Evolutionary conservation across 1,140 invertebrate genomes (phyloP).

Genomic region (Cheumatopsyche charites): DNA sequence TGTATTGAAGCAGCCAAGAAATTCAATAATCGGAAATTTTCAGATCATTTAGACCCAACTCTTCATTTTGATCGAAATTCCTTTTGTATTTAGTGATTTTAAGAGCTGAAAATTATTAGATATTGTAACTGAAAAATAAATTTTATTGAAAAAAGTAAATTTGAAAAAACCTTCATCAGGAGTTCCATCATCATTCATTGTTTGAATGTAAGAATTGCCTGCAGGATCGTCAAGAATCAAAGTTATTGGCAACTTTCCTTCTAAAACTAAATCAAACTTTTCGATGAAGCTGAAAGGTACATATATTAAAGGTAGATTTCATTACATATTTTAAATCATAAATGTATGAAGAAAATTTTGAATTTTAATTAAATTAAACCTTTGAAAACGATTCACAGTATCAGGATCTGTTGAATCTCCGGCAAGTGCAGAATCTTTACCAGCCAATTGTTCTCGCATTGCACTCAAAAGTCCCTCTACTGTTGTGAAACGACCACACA

Average conservation of each 20-base stretch:
- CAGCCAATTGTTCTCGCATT: slow-evolving; percentile 71
- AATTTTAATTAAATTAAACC: slow-evolving; percentile 35
- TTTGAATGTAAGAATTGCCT: slow-evolving; percentile 96
- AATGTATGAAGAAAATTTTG: not conserved
- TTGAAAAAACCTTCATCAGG: slow-evolving; percentile 63
- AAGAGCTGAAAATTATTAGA: slow-evolving; percentile 61
- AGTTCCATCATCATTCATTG: slow-evolving; percentile 73
- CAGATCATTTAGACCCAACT: slow-evolving; percentile 96
- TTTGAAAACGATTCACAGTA: slow-evolving; percentile 62
- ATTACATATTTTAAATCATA: not conserved
- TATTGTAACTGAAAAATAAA: slow-evolving; percentile 13
- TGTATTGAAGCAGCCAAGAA: too few relatives aligned
- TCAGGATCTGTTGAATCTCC: slow-evolving; percentile 74
- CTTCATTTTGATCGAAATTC: slow-evolving; percentile 91
- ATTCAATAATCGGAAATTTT: slow-evolving; percentile 82
- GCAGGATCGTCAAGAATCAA: slow-evolving; percentile 94
- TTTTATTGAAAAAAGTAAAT: slow-evolving; percentile 41
- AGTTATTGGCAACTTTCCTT: slow-evolving; percentile 69
- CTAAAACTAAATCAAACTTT: slow-evolving; percentile 74
- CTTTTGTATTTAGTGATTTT: slow-evolving; percentile 83
- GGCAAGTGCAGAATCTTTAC: slow-evolving; percentile 69
- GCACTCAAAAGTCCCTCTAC: slow-evolving; percentile 83
- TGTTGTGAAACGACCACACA: slow-evolving; percentile 96
- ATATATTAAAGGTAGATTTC: not conserved
- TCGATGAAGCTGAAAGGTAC: slow-evolving; percentile 63